Evolutionary conservation across 2,797 vertebrate genomes (phyloP), one percentile per base, ranked within the genome.

Genomic region (Pyrocephalus nanus): DNA sequence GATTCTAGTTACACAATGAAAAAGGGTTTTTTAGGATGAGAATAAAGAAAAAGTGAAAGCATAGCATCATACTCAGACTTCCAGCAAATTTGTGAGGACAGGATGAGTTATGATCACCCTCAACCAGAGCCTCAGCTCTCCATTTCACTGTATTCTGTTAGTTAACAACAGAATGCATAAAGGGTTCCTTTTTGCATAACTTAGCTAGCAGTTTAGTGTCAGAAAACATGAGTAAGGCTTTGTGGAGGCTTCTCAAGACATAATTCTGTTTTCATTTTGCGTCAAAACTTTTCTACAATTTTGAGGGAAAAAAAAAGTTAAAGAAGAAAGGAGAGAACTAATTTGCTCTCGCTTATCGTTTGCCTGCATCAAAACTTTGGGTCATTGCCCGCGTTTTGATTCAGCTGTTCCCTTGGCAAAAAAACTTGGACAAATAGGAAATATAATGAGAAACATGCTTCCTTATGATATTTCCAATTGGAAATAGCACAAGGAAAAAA

Each of bases 401-500:
- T 97, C 89, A 96, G 32, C 80, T 92, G 72, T 80, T 97, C 90
- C 95, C 34, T 96, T 97, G 94, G 89, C 94, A 70, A 91, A 93
- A 75, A 50, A 55, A 77, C 58, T 97, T 94, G 83, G 87, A 95
- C 85, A 96, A 97, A 93, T 90, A 96, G 95, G 79, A 96, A 97
- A 95, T 94, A 94, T 93, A 93, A 96, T 94, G 70, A 97, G 90
- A 96, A 97, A 93, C 93, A 96, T 82, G 78, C 72, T 96, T 97
- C 65, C 72, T 97, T 54, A 16, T 95, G 87, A n/a, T 94, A 91
- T 97, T 97, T 97, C 95, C 94, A 97, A 70, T n/a, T 95, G 94
- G 93, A 97, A 97, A 95, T 78, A 95, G 27, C 84, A 84, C 66
- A 93, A 95, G 95, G 88, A 88, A 94, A 93, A 97, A 95, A 89